Conservation (phyloP, 2,113 vertebrate genomes). For the Daboia siamensis region DNA sequence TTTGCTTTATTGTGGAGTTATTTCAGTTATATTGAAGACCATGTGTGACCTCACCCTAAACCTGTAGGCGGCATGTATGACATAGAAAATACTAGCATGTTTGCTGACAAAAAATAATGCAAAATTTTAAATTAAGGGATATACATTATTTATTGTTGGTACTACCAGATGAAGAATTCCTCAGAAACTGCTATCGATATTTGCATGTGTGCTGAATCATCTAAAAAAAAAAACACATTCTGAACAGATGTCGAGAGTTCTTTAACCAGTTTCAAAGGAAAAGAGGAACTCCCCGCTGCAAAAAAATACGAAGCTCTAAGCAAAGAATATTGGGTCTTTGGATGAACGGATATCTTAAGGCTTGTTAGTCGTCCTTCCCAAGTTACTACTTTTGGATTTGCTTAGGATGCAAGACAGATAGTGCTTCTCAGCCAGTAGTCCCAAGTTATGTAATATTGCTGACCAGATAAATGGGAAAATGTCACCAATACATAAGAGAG, state of each 20-base stretch:
- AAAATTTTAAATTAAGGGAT: slow-evolving; percentile 56
- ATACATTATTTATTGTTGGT: slow-evolving; percentile 36
- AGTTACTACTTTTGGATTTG: slow-evolving; percentile 60
- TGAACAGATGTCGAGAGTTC: slow-evolving; percentile 56
- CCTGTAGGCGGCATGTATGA: slow-evolving; percentile 66
- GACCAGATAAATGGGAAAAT: not conserved
- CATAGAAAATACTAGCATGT: slow-evolving; percentile 67
- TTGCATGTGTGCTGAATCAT: not conserved
- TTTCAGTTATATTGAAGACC: slow-evolving; percentile 34
- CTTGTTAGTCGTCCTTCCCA: slow-evolving; percentile 61
- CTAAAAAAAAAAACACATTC: slow-evolving; percentile 47
- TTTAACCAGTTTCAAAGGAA: slow-evolving; percentile 35
- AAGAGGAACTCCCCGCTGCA: slow-evolving; percentile 49
- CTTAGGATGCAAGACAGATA: slow-evolving; percentile 58
- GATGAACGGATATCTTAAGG: slow-evolving; percentile 79
- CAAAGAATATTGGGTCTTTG: slow-evolving; percentile 76
- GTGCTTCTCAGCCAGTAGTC: slow-evolving; percentile 42
- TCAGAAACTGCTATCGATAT: slow-evolving; percentile 48
- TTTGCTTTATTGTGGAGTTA: slow-evolving; percentile 67
- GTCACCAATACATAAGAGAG: not conserved
- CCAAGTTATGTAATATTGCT: not conserved
- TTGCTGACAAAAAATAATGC: slow-evolving; percentile 68
- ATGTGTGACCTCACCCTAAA: slow-evolving; percentile 50
- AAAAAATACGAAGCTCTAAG: slow-evolving; percentile 60
- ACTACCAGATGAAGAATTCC: slow-evolving; percentile 51